Evolutionary conservation across 2,888 invertebrate genomes (phyloP), one percentile per base, ranked within the genome.

Genomic region (Apoda limacodes): DNA sequence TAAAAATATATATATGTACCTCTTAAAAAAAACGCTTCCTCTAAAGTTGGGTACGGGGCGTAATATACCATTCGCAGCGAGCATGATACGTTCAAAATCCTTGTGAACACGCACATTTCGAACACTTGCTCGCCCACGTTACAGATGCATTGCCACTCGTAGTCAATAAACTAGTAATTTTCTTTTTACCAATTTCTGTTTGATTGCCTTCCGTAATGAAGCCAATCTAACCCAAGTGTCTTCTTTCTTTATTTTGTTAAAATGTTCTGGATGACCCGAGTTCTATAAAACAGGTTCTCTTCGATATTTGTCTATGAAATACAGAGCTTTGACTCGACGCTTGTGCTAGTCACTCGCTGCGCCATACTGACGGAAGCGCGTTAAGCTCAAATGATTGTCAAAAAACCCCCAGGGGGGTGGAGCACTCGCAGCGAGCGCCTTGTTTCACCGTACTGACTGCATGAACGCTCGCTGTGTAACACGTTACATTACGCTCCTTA

Each of bases 211-310:
- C 28, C 37, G 30, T 40, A 32, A 32, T 28, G 13, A 32, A 34
- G 35, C 42, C 35, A 46, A 42, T 42, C 35, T 39, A 39, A 27
- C 17, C 41, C 42, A 46, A 42, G 40, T 40, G 42, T 42, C 43
- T 41, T 46, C 39, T 44, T 46, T 46, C 37, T 40, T 41, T 15
- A 40, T 11, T 44, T 46, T 46, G 32, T 44, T 46, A 37, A 40
- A 46, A 37, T 44, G 43, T 31, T 43, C 37, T 39, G 39, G 27
- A 13, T 42, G 42, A 40, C 29, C 37, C 37, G 41, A 37, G 25
- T 41, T 34, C 41, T 42, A 47, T 34, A 46, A 45, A 36, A 42
- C 25, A 38, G 11, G 12, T 13, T 42, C 41, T 36, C 44, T 39
- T 42, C 33, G 39, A 33, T 41, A 43, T 43, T 46, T 43, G 37